These are phyloP conservation scores for Agriopis marginaria DNA, from an alignment of 2,888 invertebrate genomes.

Conservation along the genomic window DNA sequence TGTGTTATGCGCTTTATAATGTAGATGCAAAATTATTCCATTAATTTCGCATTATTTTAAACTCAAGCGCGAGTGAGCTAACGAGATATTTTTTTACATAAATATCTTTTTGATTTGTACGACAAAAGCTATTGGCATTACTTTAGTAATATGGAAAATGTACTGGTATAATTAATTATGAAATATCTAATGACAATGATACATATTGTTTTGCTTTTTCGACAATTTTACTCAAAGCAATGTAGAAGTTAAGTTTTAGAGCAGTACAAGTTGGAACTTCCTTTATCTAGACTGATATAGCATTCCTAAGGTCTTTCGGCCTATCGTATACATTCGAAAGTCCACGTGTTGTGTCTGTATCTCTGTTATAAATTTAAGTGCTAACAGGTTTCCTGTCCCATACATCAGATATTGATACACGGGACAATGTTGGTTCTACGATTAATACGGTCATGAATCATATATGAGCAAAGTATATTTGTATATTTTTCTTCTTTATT, in stretches of 20 bases:
- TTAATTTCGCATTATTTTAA: too few relatives aligned
- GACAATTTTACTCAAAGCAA: conserved; percentile 5
- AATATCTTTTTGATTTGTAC: neutral
- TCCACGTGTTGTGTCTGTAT: too few relatives aligned
- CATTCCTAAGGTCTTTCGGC: conserved; percentile 46
- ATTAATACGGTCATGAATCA: too few relatives aligned
- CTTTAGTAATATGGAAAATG: neutral
- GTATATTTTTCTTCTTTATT: conserved; percentile 11
- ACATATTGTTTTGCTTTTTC: conserved; percentile 2
- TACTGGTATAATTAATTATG: neutral
- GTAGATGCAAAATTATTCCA: too few relatives aligned
- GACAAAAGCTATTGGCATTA: neutral
- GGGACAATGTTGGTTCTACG: too few relatives aligned
- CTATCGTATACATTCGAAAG: conserved; percentile 28
- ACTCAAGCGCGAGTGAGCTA: too few relatives aligned
- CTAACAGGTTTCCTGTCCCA: too few relatives aligned
- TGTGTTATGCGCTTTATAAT: too few relatives aligned
- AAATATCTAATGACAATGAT: too few relatives aligned
- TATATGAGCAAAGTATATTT: neutral
- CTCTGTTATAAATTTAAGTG: too few relatives aligned
- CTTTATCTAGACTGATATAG: conserved; percentile 44
- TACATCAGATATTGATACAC: too few relatives aligned
- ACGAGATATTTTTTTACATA: too few relatives aligned
- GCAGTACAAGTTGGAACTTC: neutral
- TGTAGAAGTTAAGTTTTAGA: neutral